phyloP scores from a whole-genome alignment of 30 jellyfish, hydroid and myxozoan species.

The Clytia hemisphaerica region DNA sequence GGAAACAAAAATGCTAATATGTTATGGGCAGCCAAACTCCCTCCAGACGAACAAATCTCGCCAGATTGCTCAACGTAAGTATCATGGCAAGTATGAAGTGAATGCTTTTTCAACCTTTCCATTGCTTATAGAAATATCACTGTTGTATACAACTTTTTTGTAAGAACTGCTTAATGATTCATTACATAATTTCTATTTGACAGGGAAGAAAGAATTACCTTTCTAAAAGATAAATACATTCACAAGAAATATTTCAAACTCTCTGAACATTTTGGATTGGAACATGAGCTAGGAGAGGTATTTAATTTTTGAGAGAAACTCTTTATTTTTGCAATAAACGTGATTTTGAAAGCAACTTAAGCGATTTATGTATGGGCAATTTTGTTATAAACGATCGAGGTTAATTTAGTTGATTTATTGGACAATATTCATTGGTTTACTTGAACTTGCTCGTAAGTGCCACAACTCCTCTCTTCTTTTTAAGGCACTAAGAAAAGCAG shows the following conservation, averaged over 20 bases:
- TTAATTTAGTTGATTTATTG: not conserved
- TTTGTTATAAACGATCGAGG: too few species aligned
- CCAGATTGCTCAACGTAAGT: constrained; percentile 51
- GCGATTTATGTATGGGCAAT: too few species aligned
- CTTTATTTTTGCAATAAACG: too few species aligned
- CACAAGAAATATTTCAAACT: constrained; percentile 43
- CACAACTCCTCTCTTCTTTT: not conserved
- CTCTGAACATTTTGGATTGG: constrained; percentile 34
- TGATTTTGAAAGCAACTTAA: too few species aligned
- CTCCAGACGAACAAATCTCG: constrained; percentile 58
- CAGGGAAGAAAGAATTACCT: constrained; percentile 49
- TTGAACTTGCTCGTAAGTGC: not conserved
- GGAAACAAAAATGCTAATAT: constrained; percentile 65
- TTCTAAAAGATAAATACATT: constrained; percentile 47
- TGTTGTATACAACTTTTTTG: too few species aligned
- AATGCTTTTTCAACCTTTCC: not conserved
- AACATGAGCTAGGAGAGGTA: constrained; percentile 71
- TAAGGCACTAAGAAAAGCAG: constrained; percentile 61
- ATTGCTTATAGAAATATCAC: too few species aligned
- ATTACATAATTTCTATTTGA: not conserved
- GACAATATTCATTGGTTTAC: not conserved
- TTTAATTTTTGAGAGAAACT: too few species aligned
- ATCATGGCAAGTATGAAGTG: not conserved
- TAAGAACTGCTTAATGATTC: too few species aligned
- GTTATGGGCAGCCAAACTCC: constrained; percentile 77